Percentiles rank a stretch among this genome's conserved stretches.
Conservation (phyloP, 2,797 vertebrate species). For the Antennarius maculatus region DNA sequence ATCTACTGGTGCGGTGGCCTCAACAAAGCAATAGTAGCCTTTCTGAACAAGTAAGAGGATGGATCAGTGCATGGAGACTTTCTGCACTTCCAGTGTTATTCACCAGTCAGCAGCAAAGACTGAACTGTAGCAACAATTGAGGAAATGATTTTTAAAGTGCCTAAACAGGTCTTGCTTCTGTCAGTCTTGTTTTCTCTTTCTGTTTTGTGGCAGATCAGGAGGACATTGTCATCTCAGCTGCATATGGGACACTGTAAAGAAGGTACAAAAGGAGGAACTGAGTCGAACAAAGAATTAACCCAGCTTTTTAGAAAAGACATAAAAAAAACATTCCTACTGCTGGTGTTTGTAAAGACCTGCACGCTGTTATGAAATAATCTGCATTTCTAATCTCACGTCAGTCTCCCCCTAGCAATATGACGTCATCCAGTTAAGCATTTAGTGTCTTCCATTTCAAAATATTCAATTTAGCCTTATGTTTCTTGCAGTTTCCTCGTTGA, state of each 20-base stretch:
- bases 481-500: conserved; percentile 25
- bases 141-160: conserved; percentile 71
- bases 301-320: conserved; percentile 44
- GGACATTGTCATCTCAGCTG: conserved; percentile 35
- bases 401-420: conserved; percentile 48
- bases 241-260: conserved; percentile 44
- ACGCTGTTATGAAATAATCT: conserved; percentile 62
- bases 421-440: conserved; percentile 46
- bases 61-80: conserved; percentile 36
- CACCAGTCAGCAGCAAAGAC: conserved; percentile 60
- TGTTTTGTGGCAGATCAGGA: conserved; percentile 34
- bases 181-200: conserved; percentile 49
- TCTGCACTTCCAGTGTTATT: conserved; percentile 42
- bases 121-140: conserved; percentile 70
- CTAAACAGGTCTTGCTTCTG: conserved; percentile 61
- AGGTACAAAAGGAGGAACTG: conserved; percentile 33
- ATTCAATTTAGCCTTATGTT: conserved; percentile 36
- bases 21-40: conserved; percentile 78
- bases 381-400: conserved; percentile 44
- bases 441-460: conserved; percentile 71
- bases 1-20: conserved; percentile 60
- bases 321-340: conserved; percentile 49
- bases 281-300: conserved; percentile 15
- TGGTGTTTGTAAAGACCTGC: conserved; percentile 70
- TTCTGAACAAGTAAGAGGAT: conserved; percentile 63